phyloP scores from a whole-genome alignment of 2,888 invertebrate species.

The Chalcosyrphus nemorum region DNA sequence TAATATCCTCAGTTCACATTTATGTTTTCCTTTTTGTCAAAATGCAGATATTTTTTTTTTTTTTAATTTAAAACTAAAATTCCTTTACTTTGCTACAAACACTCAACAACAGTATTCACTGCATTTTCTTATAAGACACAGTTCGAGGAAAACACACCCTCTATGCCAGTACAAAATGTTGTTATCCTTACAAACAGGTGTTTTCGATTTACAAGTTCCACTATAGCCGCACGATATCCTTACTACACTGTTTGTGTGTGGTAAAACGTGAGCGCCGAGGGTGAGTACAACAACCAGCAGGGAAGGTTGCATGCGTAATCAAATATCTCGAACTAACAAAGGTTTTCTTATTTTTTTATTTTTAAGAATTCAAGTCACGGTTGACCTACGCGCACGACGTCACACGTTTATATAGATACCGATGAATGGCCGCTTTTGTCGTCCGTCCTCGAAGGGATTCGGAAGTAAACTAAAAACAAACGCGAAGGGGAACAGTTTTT shows the following conservation, averaged over 20 bases:
- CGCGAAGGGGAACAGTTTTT: conserved; percentile 57
- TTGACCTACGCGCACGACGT: conserved; percentile 57
- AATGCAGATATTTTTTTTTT: no score
- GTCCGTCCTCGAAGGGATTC: conserved; percentile 80
- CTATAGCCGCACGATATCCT: neutral
- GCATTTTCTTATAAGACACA: neutral
- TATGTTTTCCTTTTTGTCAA: no score
- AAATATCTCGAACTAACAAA: conserved; percentile 29
- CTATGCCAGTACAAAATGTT: neutral
- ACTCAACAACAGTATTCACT: neutral
- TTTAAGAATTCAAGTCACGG: conserved; percentile 52
- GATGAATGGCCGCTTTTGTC: conserved; percentile 34
- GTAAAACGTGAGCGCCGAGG: neutral
- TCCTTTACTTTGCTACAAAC: no score
- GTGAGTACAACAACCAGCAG: neutral
- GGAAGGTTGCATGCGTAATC: conserved; percentile 24
- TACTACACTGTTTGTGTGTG: neutral
- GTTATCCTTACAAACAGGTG: conserved; percentile 49
- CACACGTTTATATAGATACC: conserved; percentile 8
- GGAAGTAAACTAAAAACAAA: conserved; percentile 79
- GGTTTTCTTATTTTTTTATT: conserved; percentile 34
- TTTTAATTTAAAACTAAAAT: no score
- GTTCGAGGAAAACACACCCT: neutral
- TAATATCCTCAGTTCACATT: no score
- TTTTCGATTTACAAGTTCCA: neutral